These are phyloP conservation scores for Pachypanchax playfairii DNA, from an alignment of 2,113 vertebrate genomes.

Conservation along the genomic window DNA sequence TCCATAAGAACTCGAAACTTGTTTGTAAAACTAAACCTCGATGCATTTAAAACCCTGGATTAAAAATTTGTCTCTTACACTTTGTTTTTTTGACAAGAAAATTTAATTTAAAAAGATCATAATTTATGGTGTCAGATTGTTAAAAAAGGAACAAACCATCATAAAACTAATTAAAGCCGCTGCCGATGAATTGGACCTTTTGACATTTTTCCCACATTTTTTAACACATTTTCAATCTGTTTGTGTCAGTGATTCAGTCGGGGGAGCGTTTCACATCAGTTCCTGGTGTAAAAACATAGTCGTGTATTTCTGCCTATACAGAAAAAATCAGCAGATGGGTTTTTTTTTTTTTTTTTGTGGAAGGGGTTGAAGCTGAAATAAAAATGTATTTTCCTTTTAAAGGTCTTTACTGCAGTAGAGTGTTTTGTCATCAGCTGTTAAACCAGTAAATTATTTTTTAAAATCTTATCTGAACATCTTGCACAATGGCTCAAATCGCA, in stretches of 20 bases:
- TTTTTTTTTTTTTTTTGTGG: constrained; percentile 7
- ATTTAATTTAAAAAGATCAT: too few species aligned
- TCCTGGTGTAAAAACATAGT: neutral
- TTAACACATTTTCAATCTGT: neutral
- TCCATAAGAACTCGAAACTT: too few species aligned
- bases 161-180: too few species aligned
- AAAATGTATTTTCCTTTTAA: neutral
- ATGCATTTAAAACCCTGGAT: too few species aligned
- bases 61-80: too few species aligned
- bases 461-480: neutral
- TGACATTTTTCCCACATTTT: constrained; percentile 4
- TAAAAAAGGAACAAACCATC: too few species aligned
- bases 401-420: neutral
- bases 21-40: too few species aligned
- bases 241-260: constrained; percentile 1
- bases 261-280: neutral
- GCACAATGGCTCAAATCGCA: too few species aligned
- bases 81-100: too few species aligned
- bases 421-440: constrained; percentile 2
- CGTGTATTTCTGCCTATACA: neutral
- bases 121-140: too few species aligned
- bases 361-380: neutral
- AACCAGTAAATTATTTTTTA: neutral
- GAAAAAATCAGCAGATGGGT: neutral
- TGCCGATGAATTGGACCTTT: neutral